Conservation (phyloP, 1,140 invertebrate species). For the Phymastichus coffea region DNA sequence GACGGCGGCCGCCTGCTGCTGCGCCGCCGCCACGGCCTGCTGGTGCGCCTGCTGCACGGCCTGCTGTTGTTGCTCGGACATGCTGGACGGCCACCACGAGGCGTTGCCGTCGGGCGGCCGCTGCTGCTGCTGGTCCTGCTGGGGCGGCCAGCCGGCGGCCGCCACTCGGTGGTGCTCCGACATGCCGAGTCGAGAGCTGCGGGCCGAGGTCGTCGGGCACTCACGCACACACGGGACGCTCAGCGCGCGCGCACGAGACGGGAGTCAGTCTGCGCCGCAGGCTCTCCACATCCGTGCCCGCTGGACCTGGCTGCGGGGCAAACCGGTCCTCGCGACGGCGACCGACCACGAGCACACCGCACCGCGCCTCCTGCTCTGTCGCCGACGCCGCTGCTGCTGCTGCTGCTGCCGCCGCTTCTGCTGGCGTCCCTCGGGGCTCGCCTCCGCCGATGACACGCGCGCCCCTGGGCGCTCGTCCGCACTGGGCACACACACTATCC, state of each 20-base stretch:
- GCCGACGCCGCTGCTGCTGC: not conserved
- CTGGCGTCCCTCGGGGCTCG: too few relatives aligned
- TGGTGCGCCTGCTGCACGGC: slow-evolving; percentile 49
- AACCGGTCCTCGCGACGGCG: too few relatives aligned
- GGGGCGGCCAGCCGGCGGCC: slow-evolving; percentile 56
- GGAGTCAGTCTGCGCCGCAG: too few relatives aligned
- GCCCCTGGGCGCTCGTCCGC: too few relatives aligned
- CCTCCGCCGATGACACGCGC: too few relatives aligned
- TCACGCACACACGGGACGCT: slow-evolving; percentile 26
- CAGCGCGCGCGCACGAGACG: too few relatives aligned
- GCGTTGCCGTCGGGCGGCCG: not conserved
- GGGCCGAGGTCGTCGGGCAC: not conserved
- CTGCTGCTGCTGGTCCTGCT: slow-evolving; percentile 54
- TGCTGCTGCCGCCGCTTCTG: slow-evolving; percentile 11
- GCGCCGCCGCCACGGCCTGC: slow-evolving; percentile 47
- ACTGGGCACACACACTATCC: too few relatives aligned
- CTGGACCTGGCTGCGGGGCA: too few relatives aligned
- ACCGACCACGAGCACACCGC: too few relatives aligned
- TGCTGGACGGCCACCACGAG: slow-evolving; percentile 53
- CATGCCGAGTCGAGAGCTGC: slow-evolving; percentile 32
- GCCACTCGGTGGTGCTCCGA: slow-evolving; percentile 56
- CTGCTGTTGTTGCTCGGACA: slow-evolving; percentile 37
- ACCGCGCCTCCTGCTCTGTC: too few relatives aligned
- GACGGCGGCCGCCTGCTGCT: slow-evolving; percentile 50
- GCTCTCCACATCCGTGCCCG: too few relatives aligned